phyloP scores from a whole-genome alignment of 1,140 invertebrate species.

The Mactra quadrangularis region DNA sequence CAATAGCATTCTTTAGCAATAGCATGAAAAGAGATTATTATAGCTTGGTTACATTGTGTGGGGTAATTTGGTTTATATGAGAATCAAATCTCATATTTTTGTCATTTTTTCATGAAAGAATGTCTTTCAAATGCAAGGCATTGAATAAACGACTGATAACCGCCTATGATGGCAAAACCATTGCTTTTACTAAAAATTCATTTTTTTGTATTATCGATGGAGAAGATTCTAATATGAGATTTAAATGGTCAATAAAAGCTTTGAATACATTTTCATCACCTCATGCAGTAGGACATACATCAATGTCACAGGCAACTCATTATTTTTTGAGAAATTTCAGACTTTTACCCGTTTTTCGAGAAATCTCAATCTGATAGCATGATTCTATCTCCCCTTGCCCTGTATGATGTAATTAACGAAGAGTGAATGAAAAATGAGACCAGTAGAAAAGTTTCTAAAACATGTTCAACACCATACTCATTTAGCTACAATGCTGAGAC shows the following conservation, averaged over 20 bases:
- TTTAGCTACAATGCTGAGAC: conserved; percentile 27
- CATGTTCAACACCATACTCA: conserved; percentile 31
- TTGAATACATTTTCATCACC: no score
- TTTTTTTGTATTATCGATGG: no score
- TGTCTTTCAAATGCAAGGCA: neutral
- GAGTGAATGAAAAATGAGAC: conserved; percentile 11
- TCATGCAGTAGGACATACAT: no score
- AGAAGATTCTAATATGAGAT: neutral
- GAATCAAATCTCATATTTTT: neutral
- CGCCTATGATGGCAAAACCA: no score
- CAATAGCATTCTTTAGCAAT: conserved; percentile 28
- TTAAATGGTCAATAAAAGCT: no score
- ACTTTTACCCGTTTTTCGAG: no score
- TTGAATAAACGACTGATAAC: no score
- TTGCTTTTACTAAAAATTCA: no score
- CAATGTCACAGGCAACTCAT: no score
- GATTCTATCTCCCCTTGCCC: no score
- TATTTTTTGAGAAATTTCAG: no score
- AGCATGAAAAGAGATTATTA: conserved; percentile 46
- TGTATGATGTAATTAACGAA: conserved; percentile 13
- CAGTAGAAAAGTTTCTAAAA: conserved; percentile 17
- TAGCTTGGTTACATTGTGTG: neutral
- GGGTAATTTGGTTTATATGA: neutral
- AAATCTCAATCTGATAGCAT: no score
- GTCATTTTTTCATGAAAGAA: neutral